These are phyloP conservation scores for Leuciscus waleckii DNA, from an alignment of 2,797 vertebrate genomes.

Conservation along the genomic window DNA sequence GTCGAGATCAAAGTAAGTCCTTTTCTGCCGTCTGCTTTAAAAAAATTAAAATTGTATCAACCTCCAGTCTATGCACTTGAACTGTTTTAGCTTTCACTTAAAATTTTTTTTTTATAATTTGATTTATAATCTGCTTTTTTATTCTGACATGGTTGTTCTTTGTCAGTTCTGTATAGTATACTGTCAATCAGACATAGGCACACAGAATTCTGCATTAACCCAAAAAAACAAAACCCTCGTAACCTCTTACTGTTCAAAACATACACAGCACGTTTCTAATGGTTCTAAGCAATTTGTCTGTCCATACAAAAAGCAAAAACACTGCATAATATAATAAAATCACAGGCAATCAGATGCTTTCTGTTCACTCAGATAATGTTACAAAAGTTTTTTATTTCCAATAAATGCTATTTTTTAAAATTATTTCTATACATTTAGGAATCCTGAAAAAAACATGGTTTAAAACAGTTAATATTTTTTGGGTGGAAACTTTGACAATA, in stretches of 20 bases:
- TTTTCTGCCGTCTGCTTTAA: background rate
- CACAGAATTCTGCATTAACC: background rate
- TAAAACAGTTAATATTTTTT: background rate
- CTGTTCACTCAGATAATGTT: background rate
- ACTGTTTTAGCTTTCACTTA: background rate
- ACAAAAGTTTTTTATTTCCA: background rate
- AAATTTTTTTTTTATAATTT: no score
- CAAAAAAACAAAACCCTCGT: background rate
- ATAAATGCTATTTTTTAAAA: no score
- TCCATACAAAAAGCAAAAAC: background rate
- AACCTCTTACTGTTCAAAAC: background rate
- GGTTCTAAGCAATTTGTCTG: background rate
- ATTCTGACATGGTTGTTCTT: background rate
- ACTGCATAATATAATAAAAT: background rate
- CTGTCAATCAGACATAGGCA: background rate
- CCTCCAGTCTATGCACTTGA: background rate
- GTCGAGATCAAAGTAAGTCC: slow-evolving; percentile 86
- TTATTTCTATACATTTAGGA: background rate
- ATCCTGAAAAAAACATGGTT: background rate
- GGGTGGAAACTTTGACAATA: background rate
- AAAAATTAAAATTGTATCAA: no score
- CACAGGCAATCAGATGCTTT: background rate
- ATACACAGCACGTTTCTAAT: background rate
- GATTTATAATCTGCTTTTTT: background rate
- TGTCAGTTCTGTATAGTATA: background rate